Evolutionary conservation across 2,797 vertebrate species (phyloP).

Genomic region (Sylvilagus floridanus): DNA sequence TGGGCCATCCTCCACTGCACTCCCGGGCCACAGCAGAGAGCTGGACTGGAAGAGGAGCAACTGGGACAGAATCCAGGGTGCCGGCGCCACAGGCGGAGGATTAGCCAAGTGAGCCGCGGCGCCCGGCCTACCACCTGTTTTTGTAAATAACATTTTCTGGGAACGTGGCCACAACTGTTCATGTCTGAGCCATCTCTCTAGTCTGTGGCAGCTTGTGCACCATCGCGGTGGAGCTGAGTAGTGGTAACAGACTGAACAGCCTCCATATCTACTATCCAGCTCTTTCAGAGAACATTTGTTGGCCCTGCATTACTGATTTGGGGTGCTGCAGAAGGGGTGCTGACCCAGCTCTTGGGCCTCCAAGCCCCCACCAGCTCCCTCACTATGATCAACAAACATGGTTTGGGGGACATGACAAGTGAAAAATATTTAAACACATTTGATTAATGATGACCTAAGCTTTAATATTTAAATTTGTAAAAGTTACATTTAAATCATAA

Average conservation of each 20-base stretch:
- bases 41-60: too few relatives aligned
- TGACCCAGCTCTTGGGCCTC: not conserved
- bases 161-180: not conserved
- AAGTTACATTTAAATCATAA: slow-evolving; percentile 76
- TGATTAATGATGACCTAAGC: slow-evolving; percentile 74
- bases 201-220: not conserved
- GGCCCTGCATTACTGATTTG: not conserved
- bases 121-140: not conserved
- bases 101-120: too few relatives aligned
- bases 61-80: too few relatives aligned
- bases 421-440: slow-evolving; percentile 68
- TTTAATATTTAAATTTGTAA: slow-evolving; percentile 71
- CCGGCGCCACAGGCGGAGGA: too few relatives aligned
- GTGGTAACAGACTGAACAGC: not conserved
- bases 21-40: too few relatives aligned
- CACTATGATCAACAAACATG: slow-evolving; percentile 38
- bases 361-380: not conserved
- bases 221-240: not conserved
- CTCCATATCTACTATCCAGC: not conserved
- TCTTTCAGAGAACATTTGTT: not conserved
- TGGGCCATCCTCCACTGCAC: too few relatives aligned
- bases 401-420: slow-evolving; percentile 37
- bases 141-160: not conserved
- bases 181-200: not conserved
- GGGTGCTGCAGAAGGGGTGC: not conserved